These are phyloP conservation scores for Percina caprodes DNA, from an alignment of 2,113 vertebrate species.

Conservation along the genomic window DNA sequence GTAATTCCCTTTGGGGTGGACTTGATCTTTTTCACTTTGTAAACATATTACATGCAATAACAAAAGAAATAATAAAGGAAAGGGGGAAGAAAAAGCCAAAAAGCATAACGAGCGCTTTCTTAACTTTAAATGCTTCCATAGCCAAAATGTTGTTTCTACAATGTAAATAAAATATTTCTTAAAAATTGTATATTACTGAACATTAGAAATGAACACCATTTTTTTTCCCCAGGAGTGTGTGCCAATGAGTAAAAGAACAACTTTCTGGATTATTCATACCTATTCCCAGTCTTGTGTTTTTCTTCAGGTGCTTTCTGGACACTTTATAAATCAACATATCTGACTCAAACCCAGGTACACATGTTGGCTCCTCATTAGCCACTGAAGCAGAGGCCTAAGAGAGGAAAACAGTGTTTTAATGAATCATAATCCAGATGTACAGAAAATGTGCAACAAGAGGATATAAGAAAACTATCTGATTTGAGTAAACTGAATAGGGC, in stretches of 20 bases:
- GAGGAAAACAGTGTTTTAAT: neutral
- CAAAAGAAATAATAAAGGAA: too few species aligned
- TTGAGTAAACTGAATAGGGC: neutral
- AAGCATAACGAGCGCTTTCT: neutral
- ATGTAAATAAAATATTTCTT: neutral
- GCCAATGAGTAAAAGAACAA: neutral
- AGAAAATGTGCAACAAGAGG: neutral
- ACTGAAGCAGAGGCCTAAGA: constrained; percentile 47
- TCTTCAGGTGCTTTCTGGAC: constrained; percentile 39
- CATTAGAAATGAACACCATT: neutral
- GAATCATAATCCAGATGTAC: neutral
- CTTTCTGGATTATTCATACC: constrained; percentile 61
- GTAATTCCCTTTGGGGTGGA: too few species aligned
- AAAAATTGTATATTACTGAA: too few species aligned
- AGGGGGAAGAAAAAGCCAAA: too few species aligned
- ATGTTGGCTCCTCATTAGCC: constrained; percentile 54
- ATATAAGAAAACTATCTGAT: neutral
- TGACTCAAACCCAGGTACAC: constrained; percentile 73
- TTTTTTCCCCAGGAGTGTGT: neutral
- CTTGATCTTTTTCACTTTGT: too few species aligned
- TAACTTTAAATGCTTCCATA: neutral
- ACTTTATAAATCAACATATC: constrained; percentile 68
- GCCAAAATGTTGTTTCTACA: neutral
- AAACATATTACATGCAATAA: too few species aligned
- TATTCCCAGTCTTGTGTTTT: constrained; percentile 66